phyloP scores from a whole-genome alignment of 2,888 invertebrate species.

The Dilophus febrilis region DNA sequence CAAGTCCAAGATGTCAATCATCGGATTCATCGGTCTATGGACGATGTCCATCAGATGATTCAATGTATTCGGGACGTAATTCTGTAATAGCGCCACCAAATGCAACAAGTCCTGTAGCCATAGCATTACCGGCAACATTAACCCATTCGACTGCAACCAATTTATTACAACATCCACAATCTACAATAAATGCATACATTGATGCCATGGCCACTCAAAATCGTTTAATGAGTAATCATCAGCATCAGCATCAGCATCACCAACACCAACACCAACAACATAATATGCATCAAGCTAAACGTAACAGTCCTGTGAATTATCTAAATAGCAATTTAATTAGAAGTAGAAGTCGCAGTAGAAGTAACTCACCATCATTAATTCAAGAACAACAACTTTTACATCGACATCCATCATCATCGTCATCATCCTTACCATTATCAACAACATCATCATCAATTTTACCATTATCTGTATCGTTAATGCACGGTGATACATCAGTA shows the following conservation, averaged over 20 bases:
- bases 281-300: no score
- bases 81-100: constrained; percentile 34
- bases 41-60: constrained; percentile 61
- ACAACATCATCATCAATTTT: constrained; percentile 31
- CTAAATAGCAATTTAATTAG: not conserved
- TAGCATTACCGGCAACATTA: constrained; percentile 47
- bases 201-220: constrained; percentile 57
- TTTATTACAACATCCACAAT: constrained; percentile 59
- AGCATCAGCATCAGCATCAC: constrained; percentile 52
- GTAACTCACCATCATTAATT: no score
- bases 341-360: not conserved
- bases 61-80: constrained; percentile 50
- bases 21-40: constrained; percentile 58
- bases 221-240: constrained; percentile 47
- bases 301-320: constrained; percentile 27
- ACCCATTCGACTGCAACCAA: constrained; percentile 46
- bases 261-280: constrained; percentile 22
- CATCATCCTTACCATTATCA: constrained; percentile 38
- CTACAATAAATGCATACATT: constrained; percentile 66
- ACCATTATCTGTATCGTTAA: constrained; percentile 26
- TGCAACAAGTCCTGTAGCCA: constrained; percentile 43
- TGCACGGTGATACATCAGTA: constrained; percentile 41
- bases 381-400: constrained; percentile 20
- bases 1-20: constrained; percentile 64
- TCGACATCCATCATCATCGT: constrained; percentile 18